These are phyloP conservation scores for Drosophila suzukii DNA, from an alignment of 1,140 invertebrate species.

Conservation along the genomic window DNA sequence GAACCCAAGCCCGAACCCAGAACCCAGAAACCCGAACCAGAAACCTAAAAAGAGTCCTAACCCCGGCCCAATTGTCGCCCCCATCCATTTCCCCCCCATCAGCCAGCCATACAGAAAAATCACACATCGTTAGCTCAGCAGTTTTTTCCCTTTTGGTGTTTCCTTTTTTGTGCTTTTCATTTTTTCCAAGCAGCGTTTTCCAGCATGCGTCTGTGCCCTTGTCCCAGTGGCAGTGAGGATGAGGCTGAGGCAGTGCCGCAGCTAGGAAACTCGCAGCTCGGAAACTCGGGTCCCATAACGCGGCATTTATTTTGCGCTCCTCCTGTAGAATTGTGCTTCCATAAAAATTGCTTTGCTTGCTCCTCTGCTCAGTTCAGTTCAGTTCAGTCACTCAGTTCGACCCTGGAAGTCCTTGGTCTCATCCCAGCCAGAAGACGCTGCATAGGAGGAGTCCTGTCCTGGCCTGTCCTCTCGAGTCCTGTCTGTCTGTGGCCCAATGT, in stretches of 20 bases:
- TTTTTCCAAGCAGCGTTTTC: constrained; percentile 11
- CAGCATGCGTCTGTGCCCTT: constrained; percentile 43
- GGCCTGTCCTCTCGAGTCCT: constrained; percentile 22
- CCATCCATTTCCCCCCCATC: constrained; percentile 13
- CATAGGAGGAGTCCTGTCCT: constrained; percentile 8
- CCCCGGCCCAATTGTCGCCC: constrained; percentile 36
- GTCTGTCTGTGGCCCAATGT: constrained; percentile 55
- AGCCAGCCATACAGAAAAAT: constrained; percentile 80
- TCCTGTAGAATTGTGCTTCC: constrained; percentile 69
- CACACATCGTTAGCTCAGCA: constrained; percentile 82
- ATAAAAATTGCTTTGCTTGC: constrained; percentile 81
- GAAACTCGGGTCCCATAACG: constrained; percentile 70
- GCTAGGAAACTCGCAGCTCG: constrained; percentile 36
- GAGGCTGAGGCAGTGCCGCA: constrained; percentile 5
- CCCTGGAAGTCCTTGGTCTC: constrained; percentile 42
- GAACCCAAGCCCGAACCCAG: constrained; percentile 49
- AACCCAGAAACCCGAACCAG: constrained; percentile 39
- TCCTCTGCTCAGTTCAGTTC: constrained; percentile 43
- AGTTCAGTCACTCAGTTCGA: constrained; percentile 44
- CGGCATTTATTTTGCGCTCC: constrained; percentile 71
- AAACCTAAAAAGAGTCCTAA: constrained; percentile 48
- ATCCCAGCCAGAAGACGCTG: constrained; percentile 23
- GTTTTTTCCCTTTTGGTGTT: constrained; percentile 62
- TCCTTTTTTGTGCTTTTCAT: constrained; percentile 52
- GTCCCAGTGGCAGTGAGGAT: constrained; percentile 43